phyloP scores from a whole-genome alignment of 2,888 invertebrate species.

The Andrena praecox region DNA sequence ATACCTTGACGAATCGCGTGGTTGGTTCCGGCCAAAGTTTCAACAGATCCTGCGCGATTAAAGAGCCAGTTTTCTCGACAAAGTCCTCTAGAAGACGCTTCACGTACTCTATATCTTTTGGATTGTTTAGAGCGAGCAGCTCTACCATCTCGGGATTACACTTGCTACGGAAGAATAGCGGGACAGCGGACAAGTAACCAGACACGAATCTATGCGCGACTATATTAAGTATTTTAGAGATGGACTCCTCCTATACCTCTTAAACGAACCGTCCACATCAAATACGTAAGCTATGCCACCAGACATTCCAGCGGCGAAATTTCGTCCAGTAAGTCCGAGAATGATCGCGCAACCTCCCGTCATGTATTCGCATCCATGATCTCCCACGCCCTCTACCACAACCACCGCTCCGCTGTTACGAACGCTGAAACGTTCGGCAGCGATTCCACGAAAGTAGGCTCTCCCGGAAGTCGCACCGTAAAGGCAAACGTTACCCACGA shows the following conservation, averaged over 20 bases:
- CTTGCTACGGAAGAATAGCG: slow-evolving; percentile 86
- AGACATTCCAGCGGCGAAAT: slow-evolving; percentile 99
- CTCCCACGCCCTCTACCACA: slow-evolving; percentile 99
- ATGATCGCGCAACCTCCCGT: slow-evolving; percentile 97
- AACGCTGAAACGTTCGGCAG: slow-evolving; percentile 99
- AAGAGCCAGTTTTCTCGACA: slow-evolving; percentile 93
- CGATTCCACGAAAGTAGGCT: slow-evolving; percentile 98
- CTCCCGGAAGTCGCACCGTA: slow-evolving; percentile 98
- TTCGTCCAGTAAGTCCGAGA: slow-evolving; percentile 97
- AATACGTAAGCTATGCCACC: slow-evolving; percentile 97
- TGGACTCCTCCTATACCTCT: slow-evolving; percentile 83
- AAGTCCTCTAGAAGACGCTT: slow-evolving; percentile 93
- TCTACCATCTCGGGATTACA: slow-evolving; percentile 99
- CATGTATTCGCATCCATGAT: slow-evolving; percentile 99
- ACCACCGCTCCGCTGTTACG: slow-evolving; percentile 98
- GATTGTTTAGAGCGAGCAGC: slow-evolving; percentile 91
- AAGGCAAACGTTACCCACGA: slow-evolving; percentile 98
- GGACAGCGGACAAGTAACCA: background rate
- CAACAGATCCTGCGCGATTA: slow-evolving; percentile 92
- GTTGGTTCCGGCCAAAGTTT: slow-evolving; percentile 92
- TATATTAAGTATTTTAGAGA: too few species aligned
- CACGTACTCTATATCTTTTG: slow-evolving; percentile 92
- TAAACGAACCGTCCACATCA: slow-evolving; percentile 94
- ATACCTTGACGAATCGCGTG: slow-evolving; percentile 93
- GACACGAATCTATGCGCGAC: too few species aligned